A percentile compares a stretch with the other conserved stretches of the same genome.
Evolutionary conservation across 1,140 invertebrate species (phyloP).

Genomic region (Radopholus similis): DNA sequence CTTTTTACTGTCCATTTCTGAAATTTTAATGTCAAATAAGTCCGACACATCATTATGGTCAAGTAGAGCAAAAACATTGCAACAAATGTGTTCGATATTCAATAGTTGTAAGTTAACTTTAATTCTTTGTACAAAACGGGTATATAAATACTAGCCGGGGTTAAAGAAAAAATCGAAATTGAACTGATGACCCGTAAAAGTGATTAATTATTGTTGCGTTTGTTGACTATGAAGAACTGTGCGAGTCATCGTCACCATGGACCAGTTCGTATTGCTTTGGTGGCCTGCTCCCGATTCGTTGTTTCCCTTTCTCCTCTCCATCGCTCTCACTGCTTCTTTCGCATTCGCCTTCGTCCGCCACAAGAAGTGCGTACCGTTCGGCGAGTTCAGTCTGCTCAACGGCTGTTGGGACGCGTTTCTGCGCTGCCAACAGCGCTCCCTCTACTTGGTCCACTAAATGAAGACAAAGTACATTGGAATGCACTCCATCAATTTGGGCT

Average conservation of each 20-base stretch:
- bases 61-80: too few relatives aligned
- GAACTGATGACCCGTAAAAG: too few relatives aligned
- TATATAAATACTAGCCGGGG: too few relatives aligned
- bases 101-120: too few relatives aligned
- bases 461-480: neutral
- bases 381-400: constrained; percentile 1
- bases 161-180: too few relatives aligned
- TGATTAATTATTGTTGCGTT: too few relatives aligned
- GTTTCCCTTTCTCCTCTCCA: neutral
- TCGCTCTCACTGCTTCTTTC: too few relatives aligned
- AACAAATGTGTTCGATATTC: too few relatives aligned
- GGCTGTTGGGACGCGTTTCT: neutral
- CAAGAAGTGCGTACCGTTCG: constrained; percentile 2
- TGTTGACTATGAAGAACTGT: constrained; percentile 10
- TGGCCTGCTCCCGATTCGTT: neutral
- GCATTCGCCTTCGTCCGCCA: neutral
- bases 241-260: neutral
- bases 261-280: neutral
- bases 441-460: too few relatives aligned
- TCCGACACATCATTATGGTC: too few relatives aligned
- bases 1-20: neutral
- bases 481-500: neutral
- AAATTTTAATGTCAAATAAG: neutral
- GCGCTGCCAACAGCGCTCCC: neutral
- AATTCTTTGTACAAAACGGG: too few relatives aligned